Conservation (phyloP, 1,140 invertebrate species). For the Asbolus verrucosus region DNA sequence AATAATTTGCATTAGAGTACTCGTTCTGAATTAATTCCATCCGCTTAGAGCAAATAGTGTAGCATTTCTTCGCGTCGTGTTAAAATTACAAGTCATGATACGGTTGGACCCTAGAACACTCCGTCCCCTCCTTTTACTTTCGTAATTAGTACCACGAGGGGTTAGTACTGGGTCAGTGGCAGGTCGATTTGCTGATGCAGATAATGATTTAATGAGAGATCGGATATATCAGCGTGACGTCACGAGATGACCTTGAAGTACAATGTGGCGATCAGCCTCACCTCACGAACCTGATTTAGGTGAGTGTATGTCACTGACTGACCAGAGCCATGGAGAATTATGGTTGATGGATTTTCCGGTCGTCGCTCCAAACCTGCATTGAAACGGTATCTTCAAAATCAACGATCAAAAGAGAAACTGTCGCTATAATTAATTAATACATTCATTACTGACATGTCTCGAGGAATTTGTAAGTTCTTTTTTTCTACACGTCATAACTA, state of each 20-base stretch:
- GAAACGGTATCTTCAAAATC: conserved; percentile 25
- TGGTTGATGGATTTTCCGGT: conserved; percentile 15
- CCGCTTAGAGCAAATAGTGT: conserved; percentile 28
- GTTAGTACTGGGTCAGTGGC: conserved; percentile 37
- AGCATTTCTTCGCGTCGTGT: conserved; percentile 3
- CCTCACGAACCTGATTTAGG: conserved; percentile 1
- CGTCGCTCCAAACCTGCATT: conserved; percentile 21
- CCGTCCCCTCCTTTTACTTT: background rate
- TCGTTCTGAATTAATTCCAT: conserved; percentile 28
- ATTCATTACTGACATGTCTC: conserved; percentile 24
- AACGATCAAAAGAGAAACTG: conserved; percentile 26
- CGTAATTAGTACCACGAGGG: conserved; percentile 7
- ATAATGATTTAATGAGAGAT: conserved; percentile 51
- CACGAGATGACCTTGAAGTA: conserved; percentile 41
- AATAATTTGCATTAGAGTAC: conserved; percentile 25
- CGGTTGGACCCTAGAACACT: conserved; percentile 1
- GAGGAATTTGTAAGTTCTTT: conserved; percentile 20
- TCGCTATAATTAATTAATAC: conserved; percentile 13
- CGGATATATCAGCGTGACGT: conserved; percentile 39
- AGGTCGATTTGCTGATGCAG: conserved; percentile 48
- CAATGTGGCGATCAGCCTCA: conserved; percentile 13
- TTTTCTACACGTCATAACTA: conserved; percentile 1
- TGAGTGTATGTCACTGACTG: conserved; percentile 19
- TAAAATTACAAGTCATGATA: conserved; percentile 22
- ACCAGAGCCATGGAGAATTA: background rate